Evolutionary conservation across 2,113 vertebrate genomes (phyloP), one percentile per base, ranked within the genome.

Genomic region (Paradoxurus hermaphroditus): DNA sequence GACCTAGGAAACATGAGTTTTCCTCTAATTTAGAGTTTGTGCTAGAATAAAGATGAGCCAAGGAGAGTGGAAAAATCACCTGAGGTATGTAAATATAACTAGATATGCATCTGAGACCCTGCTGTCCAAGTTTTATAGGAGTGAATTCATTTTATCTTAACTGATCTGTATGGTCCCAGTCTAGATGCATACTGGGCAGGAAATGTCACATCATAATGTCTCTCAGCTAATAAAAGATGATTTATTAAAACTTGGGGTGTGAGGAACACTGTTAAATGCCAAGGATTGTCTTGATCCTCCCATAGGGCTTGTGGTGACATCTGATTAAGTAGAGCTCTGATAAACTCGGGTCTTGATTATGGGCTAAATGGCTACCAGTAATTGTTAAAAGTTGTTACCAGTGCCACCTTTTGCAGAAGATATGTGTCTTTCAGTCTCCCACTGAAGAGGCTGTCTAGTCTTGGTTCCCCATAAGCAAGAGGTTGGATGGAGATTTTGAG

Each of bases 151-250:
- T 73, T 7, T 62, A 44, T 88, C 27, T 90, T 90, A 63, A 79
- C 63, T 62, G 3, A 79, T 95, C 11, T 92, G 2, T 12, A 4
- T 62, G 34, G 16, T 73, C 39, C 12, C n/a, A 34, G 31, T 84
- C 56, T 44, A 75, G 19, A 46, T 90, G 51, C 49, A 78, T 95
- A 10, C 34, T 44, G 21, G 41, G 19, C 8, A 95, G 62, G 18
- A 86, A 95, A 84, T 46, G 15, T 51, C 59, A 89, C 34, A 49
- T 18, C 49, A 34, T 62, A 77, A 62, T 83, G 53, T 77, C 44
- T 73, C 65, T 65, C 14, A 88, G 4, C n/a, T 85, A 51, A 44
- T 88, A 95, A 92, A 94, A 86, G 67, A 73, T 44, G n/a, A 93
- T 79, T 59, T 90, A n/a, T 84, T 67, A 68, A 75, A 94, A 70